Percentiles rank a stretch among this genome's conserved stretches.
Evolutionary conservation across 2,888 invertebrate genomes (phyloP).

Genomic region (Mylabris sibirica): DNA sequence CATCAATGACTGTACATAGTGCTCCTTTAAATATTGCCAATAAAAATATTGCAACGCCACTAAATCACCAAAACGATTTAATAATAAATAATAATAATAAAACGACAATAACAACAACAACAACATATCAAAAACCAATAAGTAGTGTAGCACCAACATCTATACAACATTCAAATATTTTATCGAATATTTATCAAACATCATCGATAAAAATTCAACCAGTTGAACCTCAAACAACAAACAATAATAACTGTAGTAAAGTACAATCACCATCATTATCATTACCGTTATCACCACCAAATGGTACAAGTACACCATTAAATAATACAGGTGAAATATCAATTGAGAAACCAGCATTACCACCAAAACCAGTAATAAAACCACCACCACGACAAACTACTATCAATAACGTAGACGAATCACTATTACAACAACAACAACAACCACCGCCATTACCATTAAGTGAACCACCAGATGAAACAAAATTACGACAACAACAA

Average conservation of each 20-base stretch:
- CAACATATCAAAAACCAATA: conserved; percentile 73
- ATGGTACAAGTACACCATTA: conserved; percentile 68
- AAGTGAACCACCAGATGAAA: conserved; percentile 55
- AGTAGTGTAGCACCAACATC: conserved; percentile 86
- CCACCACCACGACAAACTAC: conserved; percentile 65
- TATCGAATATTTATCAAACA: conserved; percentile 81
- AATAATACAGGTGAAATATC: conserved; percentile 65
- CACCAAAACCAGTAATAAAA: conserved; percentile 81
- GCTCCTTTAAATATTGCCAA: conserved; percentile 67
- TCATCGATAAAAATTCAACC: conserved; percentile 83
- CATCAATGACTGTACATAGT: conserved; percentile 64
- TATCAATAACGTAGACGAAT: conserved; percentile 38
- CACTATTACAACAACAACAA: conserved; percentile 37
- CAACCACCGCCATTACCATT: conserved; percentile 64
- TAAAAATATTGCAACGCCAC: conserved; percentile 71
- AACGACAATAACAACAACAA: conserved; percentile 11
- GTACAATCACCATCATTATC: conserved; percentile 47
- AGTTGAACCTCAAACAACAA: conserved; percentile 77
- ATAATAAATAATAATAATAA: conserved; percentile 43
- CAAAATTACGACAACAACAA: conserved; percentile 28
- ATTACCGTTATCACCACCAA: conserved; percentile 65
- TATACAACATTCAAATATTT: conserved; percentile 72
- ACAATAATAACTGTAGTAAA: conserved; percentile 43
- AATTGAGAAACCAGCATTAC: conserved; percentile 77
- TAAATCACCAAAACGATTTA: conserved; percentile 64